Base-by-base conservation (phyloP, 2,888 invertebrate genomes). In the Sphinx pinastri region DNA sequence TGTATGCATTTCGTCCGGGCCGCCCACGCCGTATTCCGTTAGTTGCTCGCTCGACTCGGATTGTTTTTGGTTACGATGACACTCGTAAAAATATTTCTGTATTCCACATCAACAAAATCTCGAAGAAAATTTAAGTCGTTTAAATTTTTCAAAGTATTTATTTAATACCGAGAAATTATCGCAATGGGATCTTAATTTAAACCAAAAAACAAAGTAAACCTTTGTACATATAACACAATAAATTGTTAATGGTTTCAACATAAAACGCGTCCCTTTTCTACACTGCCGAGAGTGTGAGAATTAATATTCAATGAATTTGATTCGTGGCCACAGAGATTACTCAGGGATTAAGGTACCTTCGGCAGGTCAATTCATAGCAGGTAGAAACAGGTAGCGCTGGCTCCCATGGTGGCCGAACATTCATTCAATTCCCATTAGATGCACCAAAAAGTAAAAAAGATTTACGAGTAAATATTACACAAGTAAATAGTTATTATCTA, bases 341-440 rank as follows among this genome's bases (percentile, higher is more conserved):
- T 82, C 76, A 75, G 84, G 88, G 90, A 91, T 92, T 90, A 92
- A 83, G 81, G 82, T 84, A 82, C 85, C 87, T 83, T 83, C 77
- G 76, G 80, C 86, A 88, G 91, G 92, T 91, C 88, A 88, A 87
- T 89, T 86, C 80, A 76, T 80, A 83, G 67, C 68, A 71, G 68
- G 70, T 68, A 75, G 76, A 73, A 77, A 81, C 93, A 91, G 91
- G 91, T 92, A 92, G 88, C 81, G 79, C 78, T 79, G 82, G 72
- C 67, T 70, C 68, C 67, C 76, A 73, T 74, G 78, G 79, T 79
- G 79, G 80, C 75, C 77, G 79, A 72, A 68, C 74, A 75, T 81
- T 78, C 82, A 82, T 82, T 82, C 84, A 81, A 80, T 79, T 78
- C 79, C 76, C 74, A 77, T 78, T 77, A 79, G 73, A 75, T 81